Conservation (phyloP, 2,888 invertebrate genomes). For the Tupiocoris notatus region DNA sequence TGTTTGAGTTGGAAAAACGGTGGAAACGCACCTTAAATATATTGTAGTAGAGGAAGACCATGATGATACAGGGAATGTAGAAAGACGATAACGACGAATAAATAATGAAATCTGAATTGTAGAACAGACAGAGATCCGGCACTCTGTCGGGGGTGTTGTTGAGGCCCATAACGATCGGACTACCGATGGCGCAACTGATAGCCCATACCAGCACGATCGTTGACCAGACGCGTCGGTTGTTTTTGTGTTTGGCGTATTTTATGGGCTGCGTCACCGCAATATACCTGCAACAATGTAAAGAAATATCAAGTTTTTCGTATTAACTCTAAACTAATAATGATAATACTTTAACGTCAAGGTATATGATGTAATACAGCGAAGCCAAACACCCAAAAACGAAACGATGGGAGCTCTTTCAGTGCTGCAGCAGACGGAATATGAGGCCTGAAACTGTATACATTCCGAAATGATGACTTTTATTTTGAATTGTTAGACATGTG, state of each 20-base stretch:
- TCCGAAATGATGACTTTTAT: too few species aligned
- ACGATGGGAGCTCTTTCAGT: too few species aligned
- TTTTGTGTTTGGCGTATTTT: slow-evolving; percentile 98
- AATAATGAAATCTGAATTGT: slow-evolving; percentile 96
- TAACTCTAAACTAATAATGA: too few species aligned
- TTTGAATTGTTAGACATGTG: too few species aligned
- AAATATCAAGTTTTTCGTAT: too few species aligned
- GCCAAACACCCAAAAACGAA: too few species aligned
- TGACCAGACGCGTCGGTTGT: slow-evolving; percentile 88
- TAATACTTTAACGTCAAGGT: too few species aligned
- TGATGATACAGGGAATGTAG: slow-evolving; percentile 97
- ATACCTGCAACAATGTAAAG: slow-evolving; percentile 65
- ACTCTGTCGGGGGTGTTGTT: slow-evolving; percentile 87
- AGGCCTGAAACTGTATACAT: too few species aligned
- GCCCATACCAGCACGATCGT: slow-evolving; percentile 96
- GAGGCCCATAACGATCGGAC: slow-evolving; percentile 92
- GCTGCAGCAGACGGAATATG: too few species aligned
- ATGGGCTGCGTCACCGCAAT: slow-evolving; percentile 99
- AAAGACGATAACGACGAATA: slow-evolving; percentile 97
- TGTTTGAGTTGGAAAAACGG: too few species aligned
- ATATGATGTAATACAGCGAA: too few species aligned
- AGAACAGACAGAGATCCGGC: slow-evolving; percentile 88
- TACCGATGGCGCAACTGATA: slow-evolving; percentile 90
- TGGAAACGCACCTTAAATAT: slow-evolving; percentile 81
- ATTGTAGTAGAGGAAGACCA: slow-evolving; percentile 96